Conservation (phyloP, 2,113 vertebrate genomes). For the Plectropomus leopardus region DNA sequence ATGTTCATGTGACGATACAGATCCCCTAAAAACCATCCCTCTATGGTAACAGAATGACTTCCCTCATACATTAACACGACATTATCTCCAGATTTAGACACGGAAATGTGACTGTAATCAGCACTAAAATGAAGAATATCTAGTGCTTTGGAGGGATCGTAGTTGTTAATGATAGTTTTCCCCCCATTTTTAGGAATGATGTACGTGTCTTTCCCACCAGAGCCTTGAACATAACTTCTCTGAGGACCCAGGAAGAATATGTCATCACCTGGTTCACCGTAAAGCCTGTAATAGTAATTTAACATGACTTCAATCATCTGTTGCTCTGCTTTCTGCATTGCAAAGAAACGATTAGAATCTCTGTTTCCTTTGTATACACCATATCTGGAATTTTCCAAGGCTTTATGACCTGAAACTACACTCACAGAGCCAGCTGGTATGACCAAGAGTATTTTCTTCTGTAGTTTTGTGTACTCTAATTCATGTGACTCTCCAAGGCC, state of each 20-base stretch:
- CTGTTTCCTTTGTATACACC: constrained; percentile 69
- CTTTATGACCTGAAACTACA: constrained; percentile 47
- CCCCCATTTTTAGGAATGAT: constrained; percentile 66
- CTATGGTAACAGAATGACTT: constrained; percentile 59
- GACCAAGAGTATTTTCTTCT: constrained; percentile 19
- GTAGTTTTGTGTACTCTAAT: not conserved
- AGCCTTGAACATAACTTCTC: constrained; percentile 65
- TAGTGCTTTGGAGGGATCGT: constrained; percentile 48
- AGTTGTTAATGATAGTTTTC: constrained; percentile 66
- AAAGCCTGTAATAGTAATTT: constrained; percentile 67
- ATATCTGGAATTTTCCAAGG: constrained; percentile 11
- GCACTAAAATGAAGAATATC: constrained; percentile 61
- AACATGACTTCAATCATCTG: constrained; percentile 52
- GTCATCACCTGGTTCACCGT: constrained; percentile 68
- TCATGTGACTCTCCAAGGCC: constrained; percentile 62
- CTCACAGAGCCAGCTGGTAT: constrained; percentile 50
- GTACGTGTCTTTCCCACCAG: constrained; percentile 63
- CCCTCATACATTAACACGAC: constrained; percentile 42
- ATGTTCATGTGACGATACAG: constrained; percentile 62
- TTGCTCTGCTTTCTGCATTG: constrained; percentile 54
- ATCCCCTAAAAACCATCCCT: constrained; percentile 68
- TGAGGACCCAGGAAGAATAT: constrained; percentile 72
- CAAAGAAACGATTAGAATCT: constrained; percentile 62
- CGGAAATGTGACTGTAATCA: constrained; percentile 59
- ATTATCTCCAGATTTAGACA: constrained; percentile 54